Percentiles rank a stretch among this genome's conserved stretches.
These are phyloP conservation scores for Hyposmocoma kahamanoa DNA, from an alignment of 1,140 invertebrate species.

Conservation along the genomic window DNA sequence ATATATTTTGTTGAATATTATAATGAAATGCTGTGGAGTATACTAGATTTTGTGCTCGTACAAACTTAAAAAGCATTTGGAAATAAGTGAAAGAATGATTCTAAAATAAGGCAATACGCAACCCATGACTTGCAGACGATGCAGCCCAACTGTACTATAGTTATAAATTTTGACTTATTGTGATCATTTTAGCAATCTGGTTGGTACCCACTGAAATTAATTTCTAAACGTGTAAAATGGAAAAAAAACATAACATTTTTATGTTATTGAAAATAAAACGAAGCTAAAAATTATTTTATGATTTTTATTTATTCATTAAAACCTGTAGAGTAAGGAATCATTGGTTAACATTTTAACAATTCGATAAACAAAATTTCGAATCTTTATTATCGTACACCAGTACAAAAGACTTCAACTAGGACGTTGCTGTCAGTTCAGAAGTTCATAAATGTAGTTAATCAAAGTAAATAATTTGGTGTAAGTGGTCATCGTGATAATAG, in stretches of 20 bases:
- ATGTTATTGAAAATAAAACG: slow-evolving; percentile 76
- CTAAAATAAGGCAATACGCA: slow-evolving; percentile 36
- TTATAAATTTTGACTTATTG: slow-evolving; percentile 48
- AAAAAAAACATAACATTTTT: slow-evolving; percentile 75
- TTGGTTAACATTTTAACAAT: neutral
- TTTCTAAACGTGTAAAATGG: slow-evolving; percentile 68
- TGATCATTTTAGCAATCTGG: slow-evolving; percentile 58
- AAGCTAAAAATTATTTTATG: slow-evolving; percentile 67
- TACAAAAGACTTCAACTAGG: too few species aligned
- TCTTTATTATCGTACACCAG: too few species aligned
- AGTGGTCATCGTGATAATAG: too few species aligned
- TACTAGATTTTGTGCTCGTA: slow-evolving; percentile 57
- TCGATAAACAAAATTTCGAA: too few species aligned
- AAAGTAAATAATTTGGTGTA: too few species aligned
- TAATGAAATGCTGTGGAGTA: slow-evolving; percentile 58
- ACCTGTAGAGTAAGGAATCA: too few species aligned
- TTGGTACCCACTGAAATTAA: slow-evolving; percentile 61
- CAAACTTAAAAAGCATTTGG: slow-evolving; percentile 64
- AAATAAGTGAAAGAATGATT: slow-evolving; percentile 69
- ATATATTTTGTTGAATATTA: slow-evolving; percentile 69
- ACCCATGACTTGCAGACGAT: slow-evolving; percentile 47
- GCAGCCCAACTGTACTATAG: slow-evolving; percentile 62
- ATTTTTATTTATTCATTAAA: slow-evolving; percentile 16
- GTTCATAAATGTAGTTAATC: too few species aligned
- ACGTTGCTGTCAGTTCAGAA: too few species aligned